Evolutionary conservation across 2,888 invertebrate genomes (phyloP).

Genomic region (Lobophora halterata): DNA sequence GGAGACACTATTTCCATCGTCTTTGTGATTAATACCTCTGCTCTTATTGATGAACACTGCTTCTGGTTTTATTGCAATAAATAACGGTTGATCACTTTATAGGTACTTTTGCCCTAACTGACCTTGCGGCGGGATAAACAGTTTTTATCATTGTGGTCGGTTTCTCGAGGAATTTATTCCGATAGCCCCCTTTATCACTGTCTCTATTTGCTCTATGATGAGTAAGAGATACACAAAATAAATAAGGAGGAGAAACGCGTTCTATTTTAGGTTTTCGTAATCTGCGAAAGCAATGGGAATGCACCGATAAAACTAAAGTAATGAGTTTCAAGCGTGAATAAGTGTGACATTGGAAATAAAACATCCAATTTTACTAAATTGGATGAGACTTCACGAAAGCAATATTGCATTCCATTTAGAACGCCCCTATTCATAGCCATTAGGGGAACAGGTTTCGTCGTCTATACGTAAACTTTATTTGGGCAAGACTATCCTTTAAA

Average conservation of each 20-base stretch:
- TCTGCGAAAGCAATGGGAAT: conserved; percentile 2
- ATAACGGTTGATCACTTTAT: conserved; percentile 7
- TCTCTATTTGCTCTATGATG: conserved; percentile 28
- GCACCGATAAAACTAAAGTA: too few species aligned
- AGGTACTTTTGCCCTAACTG: conserved; percentile 30
- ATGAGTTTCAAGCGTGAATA: not conserved
- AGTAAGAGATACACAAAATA: conserved; percentile 12
- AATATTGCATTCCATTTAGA: conserved; percentile 36
- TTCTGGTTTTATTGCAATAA: too few species aligned
- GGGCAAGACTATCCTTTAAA: conserved; percentile 42
- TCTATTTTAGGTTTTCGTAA: conserved; percentile 5
- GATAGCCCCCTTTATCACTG: conserved; percentile 23
- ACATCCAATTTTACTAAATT: conserved; percentile 23
- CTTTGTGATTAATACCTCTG: too few species aligned
- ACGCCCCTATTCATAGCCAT: conserved; percentile 44
- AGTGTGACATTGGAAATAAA: conserved; percentile 20
- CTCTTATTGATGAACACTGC: too few species aligned
- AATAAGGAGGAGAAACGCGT: conserved; percentile 3
- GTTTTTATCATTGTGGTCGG: conserved; percentile 27
- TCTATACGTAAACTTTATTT: conserved; percentile 40
- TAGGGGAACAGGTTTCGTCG: conserved; percentile 41
- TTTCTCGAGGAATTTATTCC: conserved; percentile 18
- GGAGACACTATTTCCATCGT: too few species aligned
- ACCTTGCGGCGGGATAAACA: conserved; percentile 43
- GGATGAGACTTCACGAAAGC: conserved; percentile 29